Percentiles rank a stretch among this genome's conserved stretches.
Conservation (phyloP, 2,113 vertebrate genomes). For the Hepsetus odoe region DNA sequence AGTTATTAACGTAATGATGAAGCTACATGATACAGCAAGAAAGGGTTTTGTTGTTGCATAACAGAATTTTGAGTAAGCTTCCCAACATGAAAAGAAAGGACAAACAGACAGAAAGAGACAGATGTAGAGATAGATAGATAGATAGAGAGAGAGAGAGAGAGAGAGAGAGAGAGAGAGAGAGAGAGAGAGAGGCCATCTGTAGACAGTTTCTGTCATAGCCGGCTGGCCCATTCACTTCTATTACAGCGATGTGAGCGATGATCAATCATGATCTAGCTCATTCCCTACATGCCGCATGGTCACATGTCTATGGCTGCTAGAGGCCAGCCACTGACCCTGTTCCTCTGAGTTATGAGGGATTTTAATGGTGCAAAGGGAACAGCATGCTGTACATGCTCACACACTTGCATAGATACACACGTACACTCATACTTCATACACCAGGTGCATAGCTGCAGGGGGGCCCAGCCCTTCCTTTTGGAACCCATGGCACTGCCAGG, state of each 20-base stretch:
- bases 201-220: slow-evolving; percentile 48
- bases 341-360: slow-evolving; percentile 31
- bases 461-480: no score
- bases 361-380: slow-evolving; percentile 33
- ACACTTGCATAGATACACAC: not conserved
- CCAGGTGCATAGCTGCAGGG: no score
- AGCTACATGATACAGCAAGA: slow-evolving; percentile 49
- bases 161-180: slow-evolving; percentile 3
- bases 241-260: slow-evolving; percentile 63
- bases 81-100: not conserved
- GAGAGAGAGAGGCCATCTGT: no score
- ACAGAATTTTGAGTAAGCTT: slow-evolving; percentile 51
- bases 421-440: not conserved
- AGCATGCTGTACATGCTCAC: not conserved
- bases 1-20: slow-evolving; percentile 60
- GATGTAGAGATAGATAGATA: not conserved
- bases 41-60: slow-evolving; percentile 56
- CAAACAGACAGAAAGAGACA: slow-evolving; percentile 2
- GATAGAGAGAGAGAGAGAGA: slow-evolving; percentile 1
- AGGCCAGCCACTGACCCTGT: slow-evolving; percentile 57
- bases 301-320: slow-evolving; percentile 52
- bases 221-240: slow-evolving; percentile 59
- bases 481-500: no score
- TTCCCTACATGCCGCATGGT: slow-evolving; percentile 53
- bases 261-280: slow-evolving; percentile 67